Base-by-base conservation (phyloP, 2,113 vertebrate genomes). In the Pandion haliaetus region DNA sequence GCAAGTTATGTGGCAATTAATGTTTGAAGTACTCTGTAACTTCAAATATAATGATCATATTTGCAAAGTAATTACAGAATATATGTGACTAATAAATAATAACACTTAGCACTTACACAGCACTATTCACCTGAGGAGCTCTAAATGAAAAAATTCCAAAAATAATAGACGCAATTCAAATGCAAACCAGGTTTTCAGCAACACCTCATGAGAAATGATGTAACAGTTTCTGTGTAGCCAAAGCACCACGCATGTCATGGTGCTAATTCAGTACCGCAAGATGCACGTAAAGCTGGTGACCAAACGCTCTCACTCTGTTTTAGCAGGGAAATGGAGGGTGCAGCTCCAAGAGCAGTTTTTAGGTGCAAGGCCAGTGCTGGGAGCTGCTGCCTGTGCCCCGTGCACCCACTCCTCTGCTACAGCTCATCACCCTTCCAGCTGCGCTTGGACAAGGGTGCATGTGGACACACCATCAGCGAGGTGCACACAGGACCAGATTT, bases 1-100 rank as follows among this genome's bases (percentile, higher is more conserved):
- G 95, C 93, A 80, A 94, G 89, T 96, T 89, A 94, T 81, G 95
- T n/a, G 92, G 93, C 93, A 97, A 96, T 97, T 97, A 97, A 94
- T 96, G 93, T 14, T 88, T 94, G 76, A 83, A 97, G 96, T 86
- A 47, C 96, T 93, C 93, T 5, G 67, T 77, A 95, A 97, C 94
- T 95, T 95, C 95, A 94, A 84, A 77, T 91, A 72, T 88, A 96
- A 93, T 73, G 89, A 96, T 93, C 73, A 3, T 73, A 89, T 97
- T 96, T 95, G 93, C 93, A 52, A 66, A 91, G 80, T 61, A 93
- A 96, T 95, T 95, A 94, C 16, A 32, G 95, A 66, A 93, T 89
- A 40, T 26, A 70, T 58, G 83, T 21, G 80, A 79, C 95, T 96
- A 89, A 96, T 73, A 96, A 95, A 96, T 93, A 92, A 91, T 57